Conservation (phyloP, 2,797 vertebrate genomes). For the Chelmon rostratus region DNA sequence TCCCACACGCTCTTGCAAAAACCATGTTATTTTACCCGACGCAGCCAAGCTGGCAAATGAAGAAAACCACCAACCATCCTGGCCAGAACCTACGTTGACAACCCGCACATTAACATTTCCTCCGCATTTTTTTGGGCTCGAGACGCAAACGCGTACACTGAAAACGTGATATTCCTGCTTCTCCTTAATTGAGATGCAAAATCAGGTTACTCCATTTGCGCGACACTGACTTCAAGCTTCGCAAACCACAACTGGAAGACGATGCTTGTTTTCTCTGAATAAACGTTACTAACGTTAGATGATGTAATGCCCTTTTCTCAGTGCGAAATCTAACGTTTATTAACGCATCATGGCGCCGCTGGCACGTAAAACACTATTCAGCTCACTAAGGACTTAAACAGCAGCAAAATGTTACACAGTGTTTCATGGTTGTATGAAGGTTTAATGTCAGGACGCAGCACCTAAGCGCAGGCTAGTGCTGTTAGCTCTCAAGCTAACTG, state of each 20-base stretch:
- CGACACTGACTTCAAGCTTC: conserved; percentile 16
- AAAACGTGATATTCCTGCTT: conserved; percentile 28
- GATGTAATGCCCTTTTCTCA: conserved; percentile 75
- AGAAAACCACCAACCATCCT: conserved; percentile 30
- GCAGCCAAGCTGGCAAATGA: conserved; percentile 35
- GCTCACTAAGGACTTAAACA: neutral
- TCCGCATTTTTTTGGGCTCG: conserved; percentile 36
- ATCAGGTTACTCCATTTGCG: neutral
- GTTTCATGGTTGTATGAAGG: conserved; percentile 13
- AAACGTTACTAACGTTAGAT: conserved; percentile 58
- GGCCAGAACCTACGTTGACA: conserved; percentile 47
- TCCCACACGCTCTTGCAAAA: conserved; percentile 22
- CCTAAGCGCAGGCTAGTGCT: conserved; percentile 67
- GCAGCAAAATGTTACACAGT: neutral
- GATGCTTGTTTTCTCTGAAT: conserved; percentile 30
- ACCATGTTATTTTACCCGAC: conserved; percentile 10
- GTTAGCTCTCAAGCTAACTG: conserved; percentile 74
- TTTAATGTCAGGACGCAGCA: conserved; percentile 52
- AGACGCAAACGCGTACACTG: conserved; percentile 31
- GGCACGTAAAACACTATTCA: neutral
- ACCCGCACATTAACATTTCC: conserved; percentile 54
- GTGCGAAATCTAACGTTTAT: conserved; percentile 50
- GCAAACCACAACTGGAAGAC: conserved; percentile 33
- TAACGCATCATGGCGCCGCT: conserved; percentile 9
- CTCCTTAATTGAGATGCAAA: neutral